Evolutionary conservation across 2,888 invertebrate species (phyloP).

Genomic region (Drosophila kambysellisi): DNA sequence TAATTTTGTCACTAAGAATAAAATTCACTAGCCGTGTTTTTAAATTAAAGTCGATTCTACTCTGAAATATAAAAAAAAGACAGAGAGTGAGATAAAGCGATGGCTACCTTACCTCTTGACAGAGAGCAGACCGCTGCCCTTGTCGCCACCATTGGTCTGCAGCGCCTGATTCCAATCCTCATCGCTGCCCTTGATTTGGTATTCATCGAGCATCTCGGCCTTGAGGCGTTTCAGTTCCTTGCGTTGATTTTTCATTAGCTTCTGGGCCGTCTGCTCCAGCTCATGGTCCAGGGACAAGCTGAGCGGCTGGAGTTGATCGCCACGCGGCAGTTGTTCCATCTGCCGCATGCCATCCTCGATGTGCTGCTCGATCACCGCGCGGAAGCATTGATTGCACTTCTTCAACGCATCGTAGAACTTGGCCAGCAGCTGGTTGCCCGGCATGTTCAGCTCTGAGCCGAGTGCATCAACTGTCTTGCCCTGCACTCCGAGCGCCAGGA

Average conservation of each 20-base stretch:
- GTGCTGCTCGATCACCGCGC: slow-evolving; percentile 88
- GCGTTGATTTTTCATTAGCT: slow-evolving; percentile 91
- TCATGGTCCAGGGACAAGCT: slow-evolving; percentile 90
- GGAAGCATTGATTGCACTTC: slow-evolving; percentile 87
- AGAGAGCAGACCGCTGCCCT: slow-evolving; percentile 73
- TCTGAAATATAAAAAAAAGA: neutral
- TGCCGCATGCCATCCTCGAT: slow-evolving; percentile 88
- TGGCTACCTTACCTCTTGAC: slow-evolving; percentile 80
- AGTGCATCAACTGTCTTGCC: slow-evolving; percentile 96
- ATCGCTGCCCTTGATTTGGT: slow-evolving; percentile 94
- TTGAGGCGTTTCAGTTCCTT: slow-evolving; percentile 91
- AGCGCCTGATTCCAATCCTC: slow-evolving; percentile 91
- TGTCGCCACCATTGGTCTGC: slow-evolving; percentile 51
- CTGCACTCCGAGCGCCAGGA: slow-evolving; percentile 96
- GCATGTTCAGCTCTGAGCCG: slow-evolving; percentile 92
- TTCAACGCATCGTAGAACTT: slow-evolving; percentile 93
- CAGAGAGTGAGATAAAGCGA: neutral
- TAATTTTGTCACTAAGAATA: neutral
- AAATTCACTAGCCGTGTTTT: neutral
- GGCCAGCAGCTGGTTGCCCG: slow-evolving; percentile 93
- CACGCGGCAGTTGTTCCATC: slow-evolving; percentile 86
- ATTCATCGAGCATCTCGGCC: slow-evolving; percentile 92
- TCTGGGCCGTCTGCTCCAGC: slow-evolving; percentile 91
- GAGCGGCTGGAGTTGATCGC: slow-evolving; percentile 87
- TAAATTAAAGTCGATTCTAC: neutral